Base-by-base conservation (phyloP, 2,888 invertebrate species). In the Lithophane socia region DNA sequence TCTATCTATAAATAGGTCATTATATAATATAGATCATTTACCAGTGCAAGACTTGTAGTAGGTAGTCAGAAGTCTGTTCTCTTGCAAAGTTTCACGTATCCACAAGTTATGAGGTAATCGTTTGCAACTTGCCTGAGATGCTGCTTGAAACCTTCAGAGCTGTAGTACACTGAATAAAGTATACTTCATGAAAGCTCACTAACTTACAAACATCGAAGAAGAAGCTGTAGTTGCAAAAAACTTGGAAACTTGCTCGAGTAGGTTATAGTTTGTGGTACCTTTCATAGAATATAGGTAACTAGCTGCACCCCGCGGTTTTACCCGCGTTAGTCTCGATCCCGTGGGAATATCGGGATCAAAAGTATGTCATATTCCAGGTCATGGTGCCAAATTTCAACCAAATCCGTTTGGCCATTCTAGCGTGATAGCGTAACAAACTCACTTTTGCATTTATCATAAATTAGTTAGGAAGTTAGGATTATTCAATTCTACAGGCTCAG, bases 131-230 rank as follows among this genome's bases (percentile, higher is more conserved):
- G 7, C 56, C 56, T 29, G n/a, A 63, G 74, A 13, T 60, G 66
- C 24, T 49, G 9, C 52, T 85, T 71, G 68, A 63, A 82, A 64
- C 44, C 16, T 47, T 54, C 52, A 54, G n/a, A 69, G 42, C 56
- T 71, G 52, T 69, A 61, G 44, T 64, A 72, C 56, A 24, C 71
- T 75, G 83, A 74, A 83, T 86, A 86, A 78, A 86, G 37, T 60
- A 78, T 82, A 64, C 70, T 60, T 60, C 44, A 60, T 77, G 60
- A 73, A 82, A 82, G 56, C 69, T 84, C 24, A 63, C 47, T 61
- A 73, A 70, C 72, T 81, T 60, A 44, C n/a, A 47, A 76, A 66
- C 47, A 69, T 44, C 29, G 47, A 84, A 54, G 74, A 52, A 63
- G 58, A 24, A 44, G 21, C 49, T 61, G n/a, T 60, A 49, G 64